phyloP scores from a whole-genome alignment of 2,888 invertebrate genomes.

The Caenorhabditis parvicauda region DNA sequence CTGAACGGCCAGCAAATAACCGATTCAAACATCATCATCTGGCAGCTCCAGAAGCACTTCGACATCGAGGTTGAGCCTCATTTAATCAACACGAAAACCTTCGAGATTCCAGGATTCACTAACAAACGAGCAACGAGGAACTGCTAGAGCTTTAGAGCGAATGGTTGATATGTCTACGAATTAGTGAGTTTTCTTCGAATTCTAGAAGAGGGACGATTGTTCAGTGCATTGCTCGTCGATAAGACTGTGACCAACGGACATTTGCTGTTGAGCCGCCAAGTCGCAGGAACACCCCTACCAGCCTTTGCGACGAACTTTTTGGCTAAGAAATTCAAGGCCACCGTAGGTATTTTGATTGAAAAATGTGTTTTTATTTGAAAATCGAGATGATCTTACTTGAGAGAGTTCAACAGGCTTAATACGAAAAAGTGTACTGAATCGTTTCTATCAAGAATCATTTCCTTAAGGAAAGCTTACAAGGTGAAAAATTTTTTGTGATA shows the following conservation, averaged over 20 bases:
- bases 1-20: conserved; percentile 40
- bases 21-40: conserved; percentile 40
- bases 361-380: too few species aligned
- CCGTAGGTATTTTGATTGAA: conserved; percentile 18
- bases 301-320: conserved; percentile 41
- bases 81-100: background rate
- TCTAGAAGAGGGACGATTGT: conserved; percentile 7
- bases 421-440: too few species aligned
- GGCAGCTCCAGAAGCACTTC: conserved; percentile 38
- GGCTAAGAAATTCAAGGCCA: conserved; percentile 34
- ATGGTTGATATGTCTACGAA: conserved; percentile 92
- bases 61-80: conserved; percentile 26
- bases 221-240: conserved; percentile 36
- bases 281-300: conserved; percentile 52
- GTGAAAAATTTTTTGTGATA: too few species aligned
- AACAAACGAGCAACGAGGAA: conserved; percentile 80
- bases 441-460: too few species aligned
- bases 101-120: conserved; percentile 71
- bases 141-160: conserved; percentile 86
- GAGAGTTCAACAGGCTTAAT: too few species aligned
- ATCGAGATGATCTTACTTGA: too few species aligned
- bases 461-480: too few species aligned
- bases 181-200: conserved; percentile 68
- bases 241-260: conserved; percentile 43
- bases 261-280: conserved; percentile 40